A percentile compares a stretch with the other conserved stretches of the same genome.
Evolutionary conservation across 2,888 invertebrate genomes (phyloP).

Genomic region (Campoplex capitator): DNA sequence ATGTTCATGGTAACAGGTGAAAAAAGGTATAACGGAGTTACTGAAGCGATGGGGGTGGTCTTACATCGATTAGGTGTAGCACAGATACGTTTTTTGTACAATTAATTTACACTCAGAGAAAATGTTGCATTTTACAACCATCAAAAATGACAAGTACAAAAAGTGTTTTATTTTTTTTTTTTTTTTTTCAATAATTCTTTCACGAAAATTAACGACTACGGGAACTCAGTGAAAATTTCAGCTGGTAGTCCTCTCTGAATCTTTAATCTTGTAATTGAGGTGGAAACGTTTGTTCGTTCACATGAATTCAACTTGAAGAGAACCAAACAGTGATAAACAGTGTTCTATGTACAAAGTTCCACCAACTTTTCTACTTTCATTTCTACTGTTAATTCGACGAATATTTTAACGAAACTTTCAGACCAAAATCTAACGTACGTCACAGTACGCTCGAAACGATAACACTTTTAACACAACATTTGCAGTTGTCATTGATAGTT

Average conservation of each 20-base stretch:
- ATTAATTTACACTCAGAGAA: conserved; percentile 67
- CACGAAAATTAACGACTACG: not conserved
- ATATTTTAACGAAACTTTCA: not conserved
- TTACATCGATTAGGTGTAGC: conserved; percentile 84
- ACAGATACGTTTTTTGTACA: conserved; percentile 80
- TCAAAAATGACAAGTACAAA: conserved; percentile 66
- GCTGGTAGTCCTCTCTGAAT: not conserved
- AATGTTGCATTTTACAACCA: not conserved
- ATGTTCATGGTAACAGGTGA: conserved; percentile 74
- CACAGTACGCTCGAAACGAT: not conserved
- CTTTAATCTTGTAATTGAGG: not conserved
- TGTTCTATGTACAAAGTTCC: not conserved
- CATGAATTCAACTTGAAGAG: not conserved
- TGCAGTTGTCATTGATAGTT: conserved; percentile 24
- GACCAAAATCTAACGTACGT: not conserved
- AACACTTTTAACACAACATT: not conserved
- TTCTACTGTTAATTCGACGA: not conserved
- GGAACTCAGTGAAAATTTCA: not conserved
- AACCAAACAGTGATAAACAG: not conserved
- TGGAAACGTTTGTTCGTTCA: no score
- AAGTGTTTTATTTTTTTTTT: conserved; percentile 67
- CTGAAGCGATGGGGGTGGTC: conserved; percentile 83
- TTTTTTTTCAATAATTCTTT: not conserved
- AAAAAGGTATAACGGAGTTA: conserved; percentile 79
- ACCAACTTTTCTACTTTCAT: not conserved